Conservation (phyloP, 2,888 invertebrate genomes). For the Patella caerulea region DNA sequence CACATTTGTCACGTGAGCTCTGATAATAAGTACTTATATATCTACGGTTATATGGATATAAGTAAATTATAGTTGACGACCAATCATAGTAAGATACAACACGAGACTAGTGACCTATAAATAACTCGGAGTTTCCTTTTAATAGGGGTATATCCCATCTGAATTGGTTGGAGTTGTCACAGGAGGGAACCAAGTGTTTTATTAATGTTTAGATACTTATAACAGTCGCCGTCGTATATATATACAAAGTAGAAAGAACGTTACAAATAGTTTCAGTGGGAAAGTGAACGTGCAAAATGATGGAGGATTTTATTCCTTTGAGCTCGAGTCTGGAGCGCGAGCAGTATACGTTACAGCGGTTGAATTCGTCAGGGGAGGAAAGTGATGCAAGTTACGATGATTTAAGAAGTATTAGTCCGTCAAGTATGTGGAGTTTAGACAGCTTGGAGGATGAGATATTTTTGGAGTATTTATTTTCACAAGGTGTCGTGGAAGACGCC, state of each 20-base stretch:
- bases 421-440: conserved; percentile 51
- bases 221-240: not conserved
- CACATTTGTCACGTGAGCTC: no score
- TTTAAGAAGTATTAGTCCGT: conserved; percentile 49
- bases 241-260: not conserved
- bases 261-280: not conserved
- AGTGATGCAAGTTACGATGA: conserved; percentile 53
- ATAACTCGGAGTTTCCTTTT: conserved; percentile 1
- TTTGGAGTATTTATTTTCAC: conserved; percentile 64
- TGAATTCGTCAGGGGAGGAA: conserved; percentile 68
- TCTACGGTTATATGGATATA: not conserved
- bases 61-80: not conserved
- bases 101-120: not conserved
- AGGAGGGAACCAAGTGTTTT: not conserved
- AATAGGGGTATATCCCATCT: not conserved
- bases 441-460: conserved; percentile 63
- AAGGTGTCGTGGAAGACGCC: conserved; percentile 60
- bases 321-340: conserved; percentile 65
- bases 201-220: not conserved
- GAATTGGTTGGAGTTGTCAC: not conserved
- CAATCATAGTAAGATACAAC: not conserved
- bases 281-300: conserved; percentile 27
- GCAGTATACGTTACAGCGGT: conserved; percentile 63
- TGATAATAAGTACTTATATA: no score
- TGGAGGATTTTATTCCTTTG: conserved; percentile 65